Conservation (phyloP, 2,888 invertebrate genomes). For the Drosophila hamatofila region DNA sequence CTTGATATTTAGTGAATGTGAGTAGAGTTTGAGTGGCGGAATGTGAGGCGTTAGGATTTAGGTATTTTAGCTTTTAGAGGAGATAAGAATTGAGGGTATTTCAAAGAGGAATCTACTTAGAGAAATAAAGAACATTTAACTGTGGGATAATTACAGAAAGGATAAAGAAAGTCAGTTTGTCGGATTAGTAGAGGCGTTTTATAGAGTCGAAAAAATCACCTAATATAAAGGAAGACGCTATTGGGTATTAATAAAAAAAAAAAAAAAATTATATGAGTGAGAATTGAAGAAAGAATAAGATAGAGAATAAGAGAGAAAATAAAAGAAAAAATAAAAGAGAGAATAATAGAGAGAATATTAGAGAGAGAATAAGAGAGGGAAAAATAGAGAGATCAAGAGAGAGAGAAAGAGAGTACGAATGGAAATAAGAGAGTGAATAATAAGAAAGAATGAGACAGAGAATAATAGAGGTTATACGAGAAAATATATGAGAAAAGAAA, state of each 20-base stretch:
- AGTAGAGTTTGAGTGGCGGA: not conserved
- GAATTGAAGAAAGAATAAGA: not conserved
- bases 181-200: too few species aligned
- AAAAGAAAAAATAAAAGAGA: not conserved
- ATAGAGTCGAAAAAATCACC: too few species aligned
- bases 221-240: too few species aligned
- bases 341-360: not conserved
- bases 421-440: not conserved
- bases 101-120: not conserved
- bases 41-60: not conserved
- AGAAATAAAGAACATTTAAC: not conserved
- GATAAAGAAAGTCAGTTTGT: too few species aligned
- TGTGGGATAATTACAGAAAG: too few species aligned
- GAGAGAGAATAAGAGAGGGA: not conserved
- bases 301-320: too few species aligned
- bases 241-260: not conserved
- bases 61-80: not conserved
- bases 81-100: not conserved
- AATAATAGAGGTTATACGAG: not conserved
- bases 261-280: too few species aligned
- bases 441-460: not conserved
- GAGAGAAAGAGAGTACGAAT: not conserved
- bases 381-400: not conserved
- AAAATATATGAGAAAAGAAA: too few species aligned
- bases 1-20: slow-evolving; percentile 1